Conservation (phyloP, 2,888 invertebrate species). For the Brenthis ino region DNA sequence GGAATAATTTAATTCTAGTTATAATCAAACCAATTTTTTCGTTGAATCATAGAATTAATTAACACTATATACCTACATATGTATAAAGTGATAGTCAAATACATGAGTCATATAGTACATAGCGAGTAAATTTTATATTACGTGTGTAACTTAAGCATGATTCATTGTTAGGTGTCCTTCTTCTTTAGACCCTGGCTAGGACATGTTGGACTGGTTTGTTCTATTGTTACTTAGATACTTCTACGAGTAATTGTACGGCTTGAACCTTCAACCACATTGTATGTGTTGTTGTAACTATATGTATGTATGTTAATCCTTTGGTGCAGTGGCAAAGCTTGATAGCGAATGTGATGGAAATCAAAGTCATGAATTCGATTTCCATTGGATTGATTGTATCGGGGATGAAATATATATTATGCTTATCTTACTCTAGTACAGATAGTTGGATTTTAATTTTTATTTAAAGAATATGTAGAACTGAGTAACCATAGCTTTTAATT, state of each 20-base stretch:
- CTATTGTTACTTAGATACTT: background rate
- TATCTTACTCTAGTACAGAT: too few relatives aligned
- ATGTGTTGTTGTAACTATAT: background rate
- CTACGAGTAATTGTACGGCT: background rate
- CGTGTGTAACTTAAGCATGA: conserved; percentile 19
- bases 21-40: background rate
- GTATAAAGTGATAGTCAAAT: conserved; percentile 7
- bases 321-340: background rate
- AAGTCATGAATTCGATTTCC: too few relatives aligned
- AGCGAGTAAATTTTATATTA: conserved; percentile 7
- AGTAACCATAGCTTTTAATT: too few relatives aligned
- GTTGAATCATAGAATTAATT: conserved; percentile 2
- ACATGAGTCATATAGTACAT: conserved; percentile 3
- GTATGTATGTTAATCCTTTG: background rate
- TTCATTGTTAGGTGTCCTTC: conserved; percentile 31
- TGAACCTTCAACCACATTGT: background rate
- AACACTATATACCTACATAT: background rate
- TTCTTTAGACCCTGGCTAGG: conserved; percentile 11
- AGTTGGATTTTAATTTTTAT: too few relatives aligned
- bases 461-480: too few relatives aligned
- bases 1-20: background rate
- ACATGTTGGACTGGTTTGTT: conserved; percentile 25
- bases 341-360: background rate
- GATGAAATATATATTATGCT: too few relatives aligned
- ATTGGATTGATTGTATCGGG: too few relatives aligned